phyloP scores from a whole-genome alignment of 2,113 vertebrate species.

The Hipposideros armiger region DNA sequence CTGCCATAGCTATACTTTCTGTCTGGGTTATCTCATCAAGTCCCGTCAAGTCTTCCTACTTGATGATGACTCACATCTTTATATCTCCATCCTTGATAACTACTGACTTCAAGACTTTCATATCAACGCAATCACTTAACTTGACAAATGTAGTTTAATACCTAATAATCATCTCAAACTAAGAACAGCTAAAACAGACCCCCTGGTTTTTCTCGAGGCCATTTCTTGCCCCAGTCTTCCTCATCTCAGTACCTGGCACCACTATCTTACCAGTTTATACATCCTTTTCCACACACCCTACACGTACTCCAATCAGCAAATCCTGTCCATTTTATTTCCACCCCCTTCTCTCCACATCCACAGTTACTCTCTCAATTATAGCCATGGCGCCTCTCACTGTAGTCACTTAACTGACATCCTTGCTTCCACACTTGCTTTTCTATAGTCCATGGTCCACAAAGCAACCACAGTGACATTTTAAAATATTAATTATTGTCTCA shows the following conservation, averaged over 20 bases:
- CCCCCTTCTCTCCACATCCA: neutral
- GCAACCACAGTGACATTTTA: neutral
- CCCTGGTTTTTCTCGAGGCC: neutral
- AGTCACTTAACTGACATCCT: neutral
- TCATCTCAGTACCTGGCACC: neutral
- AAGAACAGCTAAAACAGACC: neutral
- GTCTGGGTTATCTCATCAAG: neutral
- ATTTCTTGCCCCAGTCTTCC: neutral
- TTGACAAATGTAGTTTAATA: neutral
- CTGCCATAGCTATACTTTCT: neutral
- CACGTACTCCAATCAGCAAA: neutral
- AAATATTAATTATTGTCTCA: neutral
- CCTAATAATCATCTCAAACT: neutral
- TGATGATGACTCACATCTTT: neutral
- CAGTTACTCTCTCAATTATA: neutral
- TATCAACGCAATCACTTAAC: neutral
- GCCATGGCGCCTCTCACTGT: neutral
- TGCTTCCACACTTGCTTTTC: neutral
- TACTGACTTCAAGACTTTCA: neutral
- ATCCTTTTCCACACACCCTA: neutral
- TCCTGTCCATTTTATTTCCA: neutral
- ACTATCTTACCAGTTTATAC: neutral
- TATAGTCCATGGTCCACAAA: neutral
- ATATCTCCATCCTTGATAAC: neutral
- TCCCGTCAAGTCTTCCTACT: neutral